Evolutionary conservation across 2,888 invertebrate genomes (phyloP).

Genomic region (Orgyia antiqua): DNA sequence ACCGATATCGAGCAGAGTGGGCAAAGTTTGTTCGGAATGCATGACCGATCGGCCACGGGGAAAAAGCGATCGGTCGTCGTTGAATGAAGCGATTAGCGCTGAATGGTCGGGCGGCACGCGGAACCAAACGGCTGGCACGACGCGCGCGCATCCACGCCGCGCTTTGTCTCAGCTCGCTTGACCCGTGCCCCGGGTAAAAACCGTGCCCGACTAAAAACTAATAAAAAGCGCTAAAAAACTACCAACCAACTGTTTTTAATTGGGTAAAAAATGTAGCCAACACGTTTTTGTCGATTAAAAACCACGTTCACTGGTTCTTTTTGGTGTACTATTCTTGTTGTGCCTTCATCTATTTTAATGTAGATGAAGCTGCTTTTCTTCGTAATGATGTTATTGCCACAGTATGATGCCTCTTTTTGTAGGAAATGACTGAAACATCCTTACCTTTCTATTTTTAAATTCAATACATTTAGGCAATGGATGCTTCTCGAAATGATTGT

Average conservation of each 20-base stretch:
- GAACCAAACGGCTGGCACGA: constrained; percentile 65
- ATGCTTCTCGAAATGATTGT: no score
- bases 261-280: constrained; percentile 55
- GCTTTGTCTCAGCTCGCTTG: constrained; percentile 71
- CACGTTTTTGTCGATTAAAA: constrained; percentile 42
- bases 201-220: constrained; percentile 33
- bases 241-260: constrained; percentile 52
- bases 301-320: constrained; percentile 32
- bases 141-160: constrained; percentile 50
- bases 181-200: constrained; percentile 74
- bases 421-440: constrained; percentile 7
- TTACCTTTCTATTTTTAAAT: constrained; percentile 14
- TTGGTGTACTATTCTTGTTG: constrained; percentile 24
- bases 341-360: constrained; percentile 28
- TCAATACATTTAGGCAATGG: no score
- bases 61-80: constrained; percentile 62
- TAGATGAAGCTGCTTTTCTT: constrained; percentile 33
- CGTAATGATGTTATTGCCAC: constrained; percentile 20
- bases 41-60: constrained; percentile 67
- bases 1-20: constrained; percentile 39
- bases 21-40: constrained; percentile 60
- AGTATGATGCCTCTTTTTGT: constrained; percentile 14
- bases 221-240: constrained; percentile 57
- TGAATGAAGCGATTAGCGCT: constrained; percentile 77
- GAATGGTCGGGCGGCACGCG: constrained; percentile 67